A percentile compares a stretch with the other conserved stretches of the same genome.
These are phyloP conservation scores for Ricordea florida DNA, from an alignment of 92 coral and sea anemone genomes.

Conservation along the genomic window DNA sequence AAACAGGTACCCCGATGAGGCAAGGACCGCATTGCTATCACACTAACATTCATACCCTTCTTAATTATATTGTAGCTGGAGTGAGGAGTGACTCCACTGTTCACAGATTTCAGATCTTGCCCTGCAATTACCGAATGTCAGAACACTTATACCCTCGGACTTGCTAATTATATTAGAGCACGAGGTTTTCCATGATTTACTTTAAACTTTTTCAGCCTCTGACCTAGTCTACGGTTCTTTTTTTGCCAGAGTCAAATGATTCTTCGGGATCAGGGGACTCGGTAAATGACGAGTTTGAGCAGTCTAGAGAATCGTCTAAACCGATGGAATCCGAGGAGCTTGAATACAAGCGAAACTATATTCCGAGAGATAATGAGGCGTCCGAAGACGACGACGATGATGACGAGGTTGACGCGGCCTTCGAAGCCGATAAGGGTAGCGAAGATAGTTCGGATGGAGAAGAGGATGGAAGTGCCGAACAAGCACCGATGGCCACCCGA, in stretches of 20 bases:
- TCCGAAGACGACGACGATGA: slow-evolving; percentile 29
- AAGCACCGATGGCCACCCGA: slow-evolving; percentile 7
- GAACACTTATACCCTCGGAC: no score
- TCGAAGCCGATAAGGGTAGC: slow-evolving; percentile 41
- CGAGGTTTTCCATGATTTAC: no score
- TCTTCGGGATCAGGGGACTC: neutral
- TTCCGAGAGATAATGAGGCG: slow-evolving; percentile 32
- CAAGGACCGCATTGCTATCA: no score
- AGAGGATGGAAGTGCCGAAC: slow-evolving; percentile 33
- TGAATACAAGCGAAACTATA: slow-evolving; percentile 33
- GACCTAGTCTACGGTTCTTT: no score
- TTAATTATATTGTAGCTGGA: no score
- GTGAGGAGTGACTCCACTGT: no score
- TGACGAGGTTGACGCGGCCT: slow-evolving; percentile 50
- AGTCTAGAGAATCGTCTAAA: slow-evolving; percentile 10
- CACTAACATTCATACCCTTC: no score
- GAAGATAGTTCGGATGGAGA: slow-evolving; percentile 34
- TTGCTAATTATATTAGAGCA: no score
- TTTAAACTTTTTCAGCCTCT: no score
- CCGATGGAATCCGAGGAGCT: slow-evolving; percentile 40
- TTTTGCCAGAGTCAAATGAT: neutral
- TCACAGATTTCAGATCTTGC: no score
- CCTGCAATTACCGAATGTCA: no score
- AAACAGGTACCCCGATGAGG: no score
- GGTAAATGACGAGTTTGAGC: slow-evolving; percentile 15